Evolutionary conservation across 2,888 invertebrate genomes (phyloP).

Genomic region (Aplocera efformata): DNA sequence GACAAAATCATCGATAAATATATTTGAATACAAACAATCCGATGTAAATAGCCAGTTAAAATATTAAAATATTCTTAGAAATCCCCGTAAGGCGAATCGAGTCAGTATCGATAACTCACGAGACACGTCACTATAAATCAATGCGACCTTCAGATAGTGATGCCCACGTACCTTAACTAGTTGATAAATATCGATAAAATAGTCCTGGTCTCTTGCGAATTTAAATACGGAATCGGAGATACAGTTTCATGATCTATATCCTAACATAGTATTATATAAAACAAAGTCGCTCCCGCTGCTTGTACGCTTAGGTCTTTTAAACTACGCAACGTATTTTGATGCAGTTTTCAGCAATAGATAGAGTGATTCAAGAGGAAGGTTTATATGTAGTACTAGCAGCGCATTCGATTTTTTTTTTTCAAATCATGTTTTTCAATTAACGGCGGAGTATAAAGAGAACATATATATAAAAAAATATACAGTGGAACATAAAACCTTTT

Average conservation of each 20-base stretch:
- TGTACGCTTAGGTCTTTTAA: too few species aligned
- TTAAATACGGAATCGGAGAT: slow-evolving; percentile 3
- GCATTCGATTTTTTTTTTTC: too few species aligned
- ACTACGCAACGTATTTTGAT: too few species aligned
- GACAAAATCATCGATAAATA: slow-evolving; percentile 14
- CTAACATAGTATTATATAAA: too few species aligned
- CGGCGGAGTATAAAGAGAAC: too few species aligned
- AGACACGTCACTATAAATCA: slow-evolving; percentile 74
- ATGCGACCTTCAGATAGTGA: slow-evolving; percentile 67
- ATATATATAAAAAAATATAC: too few species aligned
- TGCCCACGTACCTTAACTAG: slow-evolving; percentile 69
- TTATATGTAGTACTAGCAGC: too few species aligned
- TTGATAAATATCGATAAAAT: slow-evolving; percentile 61
- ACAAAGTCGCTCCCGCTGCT: too few species aligned
- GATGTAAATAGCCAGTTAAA: slow-evolving; percentile 23
- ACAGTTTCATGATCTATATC: neutral
- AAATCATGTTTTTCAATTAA: too few species aligned
- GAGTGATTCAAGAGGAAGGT: too few species aligned
- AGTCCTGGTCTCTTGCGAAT: slow-evolving; percentile 38
- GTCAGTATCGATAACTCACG: slow-evolving; percentile 72
- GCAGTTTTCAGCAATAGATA: too few species aligned
- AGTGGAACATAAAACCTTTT: too few species aligned
- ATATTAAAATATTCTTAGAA: slow-evolving; percentile 36
- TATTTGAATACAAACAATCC: slow-evolving; percentile 8
- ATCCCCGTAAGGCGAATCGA: slow-evolving; percentile 36